phyloP scores from a whole-genome alignment of 2,113 vertebrate genomes.

The Arothron firmamentum region DNA sequence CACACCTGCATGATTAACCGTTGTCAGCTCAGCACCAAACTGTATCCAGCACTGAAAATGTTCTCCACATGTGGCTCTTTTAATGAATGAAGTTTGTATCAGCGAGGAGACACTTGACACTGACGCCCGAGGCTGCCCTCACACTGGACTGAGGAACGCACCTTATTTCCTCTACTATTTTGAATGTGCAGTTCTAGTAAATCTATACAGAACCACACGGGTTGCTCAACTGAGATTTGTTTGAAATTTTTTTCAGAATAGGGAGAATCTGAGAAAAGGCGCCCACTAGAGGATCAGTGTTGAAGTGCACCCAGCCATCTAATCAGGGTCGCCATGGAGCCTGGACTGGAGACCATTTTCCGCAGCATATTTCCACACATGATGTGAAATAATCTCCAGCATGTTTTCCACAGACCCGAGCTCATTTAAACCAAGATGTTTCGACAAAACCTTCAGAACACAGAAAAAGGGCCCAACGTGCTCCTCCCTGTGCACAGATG shows the following conservation, averaged over 20 bases:
- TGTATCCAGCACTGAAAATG: conserved; percentile 9
- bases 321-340: conserved; percentile 6
- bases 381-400: conserved; percentile 6
- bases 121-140: conserved; percentile 4
- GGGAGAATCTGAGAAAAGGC: conserved; percentile 43
- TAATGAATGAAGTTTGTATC: conserved; percentile 11
- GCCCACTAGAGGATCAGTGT: conserved; percentile 55
- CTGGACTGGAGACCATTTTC: conserved; percentile 9
- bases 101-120: conserved; percentile 2
- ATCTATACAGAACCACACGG: background rate
- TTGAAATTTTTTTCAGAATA: background rate
- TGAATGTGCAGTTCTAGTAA: background rate
- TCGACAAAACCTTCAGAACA: conserved; percentile 23
- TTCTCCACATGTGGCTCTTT: conserved; percentile 6
- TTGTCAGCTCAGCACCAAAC: background rate
- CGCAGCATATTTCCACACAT: conserved; percentile 16
- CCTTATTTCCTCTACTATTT: background rate
- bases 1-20: background rate
- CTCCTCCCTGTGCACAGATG: conserved; percentile 24
- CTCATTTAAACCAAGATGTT: conserved; percentile 21
- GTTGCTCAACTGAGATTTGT: background rate
- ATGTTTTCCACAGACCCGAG: conserved; percentile 23
- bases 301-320: conserved; percentile 40
- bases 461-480: conserved; percentile 13
- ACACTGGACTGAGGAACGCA: background rate